phyloP scores from a whole-genome alignment of 2,113 vertebrate genomes.

The Oenanthe melanoleuca region DNA sequence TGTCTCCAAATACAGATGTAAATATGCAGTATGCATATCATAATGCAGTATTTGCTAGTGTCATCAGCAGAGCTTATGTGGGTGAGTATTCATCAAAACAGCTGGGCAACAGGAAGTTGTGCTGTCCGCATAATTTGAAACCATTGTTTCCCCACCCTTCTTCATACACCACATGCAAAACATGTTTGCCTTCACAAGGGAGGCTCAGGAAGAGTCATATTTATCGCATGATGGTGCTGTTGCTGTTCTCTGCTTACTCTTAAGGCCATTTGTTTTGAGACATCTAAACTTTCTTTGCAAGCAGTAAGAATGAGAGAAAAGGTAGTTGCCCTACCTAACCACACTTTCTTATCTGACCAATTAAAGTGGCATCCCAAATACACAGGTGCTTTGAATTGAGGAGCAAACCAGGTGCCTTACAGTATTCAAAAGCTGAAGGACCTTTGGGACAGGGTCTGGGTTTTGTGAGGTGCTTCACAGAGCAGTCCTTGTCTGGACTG shows the following conservation, averaged over 20 bases:
- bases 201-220: rapidly evolving
- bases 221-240: too few species aligned
- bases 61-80: neutral
- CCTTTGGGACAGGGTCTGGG: neutral
- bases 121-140: rapidly evolving
- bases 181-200: neutral
- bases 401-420: neutral
- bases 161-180: neutral
- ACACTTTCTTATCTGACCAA: neutral
- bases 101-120: neutral
- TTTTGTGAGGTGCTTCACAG: neutral
- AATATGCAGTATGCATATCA: neutral
- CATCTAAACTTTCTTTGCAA: neutral
- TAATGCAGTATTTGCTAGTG: neutral
- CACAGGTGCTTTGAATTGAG: neutral
- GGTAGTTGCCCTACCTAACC: neutral
- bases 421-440: neutral
- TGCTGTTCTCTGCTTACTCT: neutral
- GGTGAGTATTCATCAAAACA: neutral
- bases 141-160: neutral
- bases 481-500: neutral
- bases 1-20: neutral
- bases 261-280: neutral
- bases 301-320: neutral
- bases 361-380: neutral